Evolutionary conservation across 2,888 invertebrate species (phyloP).

Genomic region (Microctonus hyperodae): DNA sequence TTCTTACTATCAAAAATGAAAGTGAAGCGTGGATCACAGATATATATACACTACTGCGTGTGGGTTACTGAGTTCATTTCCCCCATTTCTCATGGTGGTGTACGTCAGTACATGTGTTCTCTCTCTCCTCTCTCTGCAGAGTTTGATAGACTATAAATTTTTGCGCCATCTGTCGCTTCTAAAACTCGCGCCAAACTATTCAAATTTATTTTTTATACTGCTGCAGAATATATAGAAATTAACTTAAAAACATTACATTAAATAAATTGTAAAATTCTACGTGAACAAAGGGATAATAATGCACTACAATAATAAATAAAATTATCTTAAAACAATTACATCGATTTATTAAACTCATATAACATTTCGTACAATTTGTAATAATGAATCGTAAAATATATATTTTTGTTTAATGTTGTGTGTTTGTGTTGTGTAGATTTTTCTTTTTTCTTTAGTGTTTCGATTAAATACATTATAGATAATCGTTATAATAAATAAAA

Average conservation of each 20-base stretch:
- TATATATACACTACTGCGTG: too few relatives aligned
- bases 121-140: too few relatives aligned
- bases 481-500: constrained; percentile 27
- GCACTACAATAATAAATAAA: neutral
- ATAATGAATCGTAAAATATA: constrained; percentile 38
- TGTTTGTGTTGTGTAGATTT: constrained; percentile 34
- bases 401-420: constrained; percentile 18
- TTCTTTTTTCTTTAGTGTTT: neutral
- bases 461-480: constrained; percentile 1
- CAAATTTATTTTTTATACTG: neutral
- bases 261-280: too few relatives aligned
- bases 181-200: neutral
- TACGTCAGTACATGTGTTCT: too few relatives aligned
- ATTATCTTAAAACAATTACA: constrained; percentile 47
- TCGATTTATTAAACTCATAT: constrained; percentile 52
- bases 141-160: neutral
- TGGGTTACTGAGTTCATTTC: too few relatives aligned
- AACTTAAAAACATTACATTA: too few relatives aligned
- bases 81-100: too few relatives aligned
- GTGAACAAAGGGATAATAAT: neutral
- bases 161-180: neutral
- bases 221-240: neutral
- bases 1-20: neutral
- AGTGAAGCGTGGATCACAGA: neutral
- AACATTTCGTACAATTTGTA: constrained; percentile 49